Evolutionary conservation across 2,797 vertebrate genomes (phyloP).

Genomic region (Craterocephalus amniculus): DNA sequence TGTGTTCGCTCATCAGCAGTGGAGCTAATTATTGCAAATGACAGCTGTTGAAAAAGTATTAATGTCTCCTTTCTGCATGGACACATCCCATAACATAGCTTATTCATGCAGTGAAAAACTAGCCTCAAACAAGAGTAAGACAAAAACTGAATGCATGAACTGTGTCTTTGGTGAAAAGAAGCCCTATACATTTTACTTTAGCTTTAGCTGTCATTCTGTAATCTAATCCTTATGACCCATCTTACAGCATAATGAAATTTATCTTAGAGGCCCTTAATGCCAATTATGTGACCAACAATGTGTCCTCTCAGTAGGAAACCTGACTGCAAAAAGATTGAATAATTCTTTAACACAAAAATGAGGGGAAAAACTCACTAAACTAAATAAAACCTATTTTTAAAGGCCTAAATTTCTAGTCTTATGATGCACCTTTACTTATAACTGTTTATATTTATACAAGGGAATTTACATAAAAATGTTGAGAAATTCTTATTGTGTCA

Average conservation of each 20-base stretch:
- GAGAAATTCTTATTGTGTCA: neutral
- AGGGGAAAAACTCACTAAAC: no score
- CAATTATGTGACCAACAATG: conserved; percentile 1
- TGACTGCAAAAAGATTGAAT: neutral
- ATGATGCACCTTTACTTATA: no score
- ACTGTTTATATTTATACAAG: no score
- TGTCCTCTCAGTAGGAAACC: neutral
- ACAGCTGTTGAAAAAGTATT: conserved; percentile 71
- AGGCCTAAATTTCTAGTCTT: no score
- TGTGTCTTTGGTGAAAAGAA: conserved; percentile 11
- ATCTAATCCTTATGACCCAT: conserved; percentile 16
- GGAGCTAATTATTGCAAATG: conserved; percentile 77
- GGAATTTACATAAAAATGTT: neutral
- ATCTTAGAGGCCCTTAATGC: neutral
- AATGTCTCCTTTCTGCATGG: conserved; percentile 77
- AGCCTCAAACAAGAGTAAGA: conserved; percentile 27
- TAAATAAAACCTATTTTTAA: neutral
- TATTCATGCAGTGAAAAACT: conserved; percentile 51
- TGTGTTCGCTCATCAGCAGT: conserved; percentile 60
- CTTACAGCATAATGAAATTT: conserved; percentile 6
- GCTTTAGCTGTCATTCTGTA: conserved; percentile 27
- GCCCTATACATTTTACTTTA: conserved; percentile 33
- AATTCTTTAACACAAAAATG: no score
- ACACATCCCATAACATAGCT: conserved; percentile 64
- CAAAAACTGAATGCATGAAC: neutral